Evolutionary conservation across 2,113 vertebrate genomes (phyloP), one percentile per base, ranked within the genome.

Genomic region (Bufo bufo): DNA sequence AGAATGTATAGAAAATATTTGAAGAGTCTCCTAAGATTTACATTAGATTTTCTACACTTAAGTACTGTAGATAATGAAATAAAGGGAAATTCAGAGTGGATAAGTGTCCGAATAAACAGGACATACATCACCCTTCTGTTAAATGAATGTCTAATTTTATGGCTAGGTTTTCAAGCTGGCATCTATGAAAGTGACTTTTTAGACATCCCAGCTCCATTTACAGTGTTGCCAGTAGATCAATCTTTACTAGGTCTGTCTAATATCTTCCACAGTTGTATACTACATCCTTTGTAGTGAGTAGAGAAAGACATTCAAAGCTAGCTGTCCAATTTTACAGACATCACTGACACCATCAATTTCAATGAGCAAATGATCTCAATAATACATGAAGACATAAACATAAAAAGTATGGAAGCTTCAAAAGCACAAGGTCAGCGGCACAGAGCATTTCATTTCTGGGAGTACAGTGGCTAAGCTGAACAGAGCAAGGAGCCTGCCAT

Each of bases 271-370:
- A 78, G 85, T 65, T 77, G 85, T 77, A 78, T 65, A 78, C 75
- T 58, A 50, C 45, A 74, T 58, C 47, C 71, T 85, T 86, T 86
- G 85, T 86, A 77, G 72, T 85, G 49, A 52, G 52, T 52, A 78
- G 54, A 77, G 33, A 86, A 86, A 85, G 58, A 86, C 74, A 86
- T 61, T 78, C 13, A 86, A 78, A 86, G 74, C 59, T 52, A 19
- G 74, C 85, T 77, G 85, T 78, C 75, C 56, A 52, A 50, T 86
- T 86, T 86, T 86, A 63, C 74, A 86, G 85, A 86, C 85, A 78
- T 77, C 74, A 86, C 54, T 86, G 74, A 78, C 85, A 86, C 85
- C 85, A 78, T 78, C 85, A 86, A 78, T 86, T 86, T 86, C 85
- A 86, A 78, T 77, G 85, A 52, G 43, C 74, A 86, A 86, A 86